Evolutionary conservation across 2,113 vertebrate genomes (phyloP).

Genomic region (Labrus mixtus): DNA sequence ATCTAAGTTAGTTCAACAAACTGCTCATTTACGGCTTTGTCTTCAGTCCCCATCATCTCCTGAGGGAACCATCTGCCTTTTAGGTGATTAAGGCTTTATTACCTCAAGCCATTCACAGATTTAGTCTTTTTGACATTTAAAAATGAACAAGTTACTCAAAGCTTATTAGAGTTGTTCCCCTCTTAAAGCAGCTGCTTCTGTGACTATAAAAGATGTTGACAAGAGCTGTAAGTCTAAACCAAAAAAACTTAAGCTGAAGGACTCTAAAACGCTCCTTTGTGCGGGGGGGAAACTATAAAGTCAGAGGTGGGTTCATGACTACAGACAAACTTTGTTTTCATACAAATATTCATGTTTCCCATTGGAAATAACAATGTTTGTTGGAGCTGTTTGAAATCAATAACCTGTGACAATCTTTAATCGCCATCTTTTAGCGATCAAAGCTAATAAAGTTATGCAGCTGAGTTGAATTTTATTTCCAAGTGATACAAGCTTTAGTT

Average conservation of each 20-base stretch:
- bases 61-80: background rate
- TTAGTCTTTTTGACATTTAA: background rate
- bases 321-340: background rate
- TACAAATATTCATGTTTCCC: background rate
- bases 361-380: background rate
- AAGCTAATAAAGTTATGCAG: too few relatives aligned
- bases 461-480: background rate
- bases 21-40: background rate
- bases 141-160: background rate
- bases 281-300: background rate
- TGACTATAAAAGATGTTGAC: background rate
- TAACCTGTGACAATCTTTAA: background rate
- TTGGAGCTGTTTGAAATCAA: background rate
- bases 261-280: rapidly evolving
- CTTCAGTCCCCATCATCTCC: background rate
- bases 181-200: background rate
- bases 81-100: background rate
- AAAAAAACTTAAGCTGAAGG: background rate
- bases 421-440: background rate
- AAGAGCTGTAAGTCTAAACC: background rate
- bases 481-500: background rate
- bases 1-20: too few relatives aligned
- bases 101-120: background rate
- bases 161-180: background rate
- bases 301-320: too few relatives aligned